These are phyloP conservation scores for Antheraea pernyi DNA, from an alignment of 1,140 invertebrate species.

Conservation along the genomic window DNA sequence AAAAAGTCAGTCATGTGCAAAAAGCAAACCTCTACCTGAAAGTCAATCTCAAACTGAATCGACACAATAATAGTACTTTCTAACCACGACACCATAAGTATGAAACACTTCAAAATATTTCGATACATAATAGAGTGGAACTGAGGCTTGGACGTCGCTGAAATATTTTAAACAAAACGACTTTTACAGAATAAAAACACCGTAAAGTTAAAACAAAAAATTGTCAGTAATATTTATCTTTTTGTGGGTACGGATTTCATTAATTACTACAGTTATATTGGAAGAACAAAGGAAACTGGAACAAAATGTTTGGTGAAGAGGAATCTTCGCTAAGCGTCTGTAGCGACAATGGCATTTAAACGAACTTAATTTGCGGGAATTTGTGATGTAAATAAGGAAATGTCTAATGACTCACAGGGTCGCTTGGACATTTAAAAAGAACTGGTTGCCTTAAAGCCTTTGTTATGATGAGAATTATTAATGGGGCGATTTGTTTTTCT, in stretches of 20 bases:
- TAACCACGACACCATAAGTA: too few species aligned
- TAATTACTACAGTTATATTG: constrained; percentile 17
- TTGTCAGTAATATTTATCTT: not conserved
- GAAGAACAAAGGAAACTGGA: constrained; percentile 24
- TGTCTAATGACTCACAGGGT: constrained; percentile 29
- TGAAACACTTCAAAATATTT: too few species aligned
- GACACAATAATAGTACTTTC: too few species aligned
- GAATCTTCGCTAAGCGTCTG: constrained; percentile 27
- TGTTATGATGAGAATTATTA: constrained; percentile 22
- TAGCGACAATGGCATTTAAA: constrained; percentile 28
- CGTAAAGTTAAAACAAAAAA: not conserved
- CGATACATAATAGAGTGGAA: not conserved
- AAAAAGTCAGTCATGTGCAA: too few species aligned
- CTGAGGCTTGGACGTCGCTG: not conserved
- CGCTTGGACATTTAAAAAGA: constrained; percentile 30
- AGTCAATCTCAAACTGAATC: too few species aligned
- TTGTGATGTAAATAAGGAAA: constrained; percentile 37
- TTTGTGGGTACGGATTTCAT: constrained; percentile 14
- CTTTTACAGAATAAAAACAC: not conserved
- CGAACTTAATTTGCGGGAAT: constrained; percentile 35
- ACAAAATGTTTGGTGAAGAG: constrained; percentile 24
- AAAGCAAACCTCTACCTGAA: too few species aligned
- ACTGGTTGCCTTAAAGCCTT: constrained; percentile 15
- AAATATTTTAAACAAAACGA: too few species aligned
- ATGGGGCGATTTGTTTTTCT: constrained; percentile 7